Base-by-base conservation (phyloP, 2,888 invertebrate genomes). In the Drosophila picticornis region DNA sequence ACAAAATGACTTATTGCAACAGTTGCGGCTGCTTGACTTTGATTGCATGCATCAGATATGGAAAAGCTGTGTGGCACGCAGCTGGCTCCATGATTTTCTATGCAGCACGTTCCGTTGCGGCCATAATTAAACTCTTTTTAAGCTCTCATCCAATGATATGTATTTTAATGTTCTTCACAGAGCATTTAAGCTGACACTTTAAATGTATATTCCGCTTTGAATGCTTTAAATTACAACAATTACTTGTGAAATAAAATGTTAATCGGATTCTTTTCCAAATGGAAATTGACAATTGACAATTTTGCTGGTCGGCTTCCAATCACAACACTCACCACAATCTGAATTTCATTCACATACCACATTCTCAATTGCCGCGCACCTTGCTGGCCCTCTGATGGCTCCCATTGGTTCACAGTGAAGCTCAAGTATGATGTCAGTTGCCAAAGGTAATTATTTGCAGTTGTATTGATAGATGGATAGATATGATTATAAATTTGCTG, bases 21-120 rank as follows among this genome's bases (percentile, higher is more conserved):
- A 81, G 85, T 77, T 82, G 75, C 75, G 83, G 82, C 80, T 82
- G 80, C 87, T 90, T 91, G 84, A 82, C 88, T 89, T 82, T 90
- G 90, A 89, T 89, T 90, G 76, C 88, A 82, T 81, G 78, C 80
- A 88, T 85, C 86, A 88, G 55, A 70, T 40, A 57, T 64, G 57
- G 27, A 40, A 50, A 34, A n/a, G 71, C 51, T 46, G 19, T 13
- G 58, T 32, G 53, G n/a, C 40, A 46, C 32, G 36, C 55, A 51
- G 36, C 11, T 63, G 58, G 50, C 13, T 62, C 53, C 67, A 66
- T 79, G 70, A 80, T 83, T 75, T 72, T 62, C 70, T 65, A 68
- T 67, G 66, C 71, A 34, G 34, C 60, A 67, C 81, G 72, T 77
- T 61, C 29, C 22, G 25, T 34, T 61, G 55, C 40, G 72, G 63